Conservation (phyloP, 1,140 invertebrate genomes). For the Zophobas morio region DNA sequence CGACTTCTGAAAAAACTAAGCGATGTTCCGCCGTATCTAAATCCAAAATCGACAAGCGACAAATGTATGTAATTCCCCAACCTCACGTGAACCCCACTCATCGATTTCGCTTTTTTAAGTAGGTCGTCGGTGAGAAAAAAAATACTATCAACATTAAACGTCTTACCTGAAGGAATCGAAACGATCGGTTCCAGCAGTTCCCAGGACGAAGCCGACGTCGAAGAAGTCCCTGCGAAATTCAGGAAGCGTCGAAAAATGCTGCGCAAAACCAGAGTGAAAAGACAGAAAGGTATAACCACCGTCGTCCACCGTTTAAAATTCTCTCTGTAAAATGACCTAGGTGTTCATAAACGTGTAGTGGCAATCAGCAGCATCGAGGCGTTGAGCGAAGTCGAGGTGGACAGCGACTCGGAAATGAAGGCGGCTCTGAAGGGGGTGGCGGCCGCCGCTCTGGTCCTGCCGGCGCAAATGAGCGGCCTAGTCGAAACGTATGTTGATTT, state of each 20-base stretch:
- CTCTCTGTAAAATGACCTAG: conserved; percentile 23
- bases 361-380: conserved; percentile 57
- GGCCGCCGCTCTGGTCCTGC: conserved; percentile 58
- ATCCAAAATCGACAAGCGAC: conserved; percentile 57
- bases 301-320: background rate
- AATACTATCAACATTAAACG: conserved; percentile 57
- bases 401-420: conserved; percentile 65
- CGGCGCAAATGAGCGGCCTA: conserved; percentile 58
- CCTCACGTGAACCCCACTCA: too few species aligned
- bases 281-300: conserved; percentile 56
- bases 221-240: conserved; percentile 61
- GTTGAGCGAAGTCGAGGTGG: conserved; percentile 62
- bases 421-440: conserved; percentile 52
- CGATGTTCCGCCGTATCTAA: conserved; percentile 54
- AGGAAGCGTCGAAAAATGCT: conserved; percentile 65
- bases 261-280: conserved; percentile 62
- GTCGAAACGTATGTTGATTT: conserved; percentile 55
- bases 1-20: conserved; percentile 45
- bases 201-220: conserved; percentile 64
- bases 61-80: conserved; percentile 53
- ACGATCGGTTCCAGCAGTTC: conserved; percentile 63
- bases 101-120: conserved; percentile 5
- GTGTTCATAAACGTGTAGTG: conserved; percentile 45
- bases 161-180: conserved; percentile 62
- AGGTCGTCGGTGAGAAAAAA: conserved; percentile 58